These are phyloP conservation scores for Pachycephala philippinensis DNA, from an alignment of 2,113 vertebrate genomes.

Conservation along the genomic window DNA sequence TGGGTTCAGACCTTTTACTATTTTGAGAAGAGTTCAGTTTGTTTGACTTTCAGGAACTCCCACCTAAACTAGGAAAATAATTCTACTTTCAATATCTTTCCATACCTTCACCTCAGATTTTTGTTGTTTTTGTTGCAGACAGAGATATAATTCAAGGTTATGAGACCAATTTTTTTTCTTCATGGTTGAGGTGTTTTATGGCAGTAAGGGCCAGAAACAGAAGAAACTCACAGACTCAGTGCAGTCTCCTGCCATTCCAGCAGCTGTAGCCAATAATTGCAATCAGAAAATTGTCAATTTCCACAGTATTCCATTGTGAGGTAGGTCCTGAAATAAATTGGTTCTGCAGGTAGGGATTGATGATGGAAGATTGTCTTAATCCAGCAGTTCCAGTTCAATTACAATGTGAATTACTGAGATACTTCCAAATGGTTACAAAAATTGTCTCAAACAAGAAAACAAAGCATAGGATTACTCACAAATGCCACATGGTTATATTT, in stretches of 20 bases:
- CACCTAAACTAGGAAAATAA: background rate
- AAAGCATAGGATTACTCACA: background rate
- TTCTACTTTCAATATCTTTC: background rate
- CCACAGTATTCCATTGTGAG: background rate
- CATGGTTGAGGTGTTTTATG: background rate
- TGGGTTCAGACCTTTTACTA: background rate
- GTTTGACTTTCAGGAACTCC: background rate
- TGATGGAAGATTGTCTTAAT: slow-evolving; percentile 1
- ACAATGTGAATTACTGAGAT: background rate
- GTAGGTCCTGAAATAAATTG: background rate
- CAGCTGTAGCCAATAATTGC: background rate
- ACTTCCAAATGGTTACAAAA: background rate
- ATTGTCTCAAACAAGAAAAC: background rate
- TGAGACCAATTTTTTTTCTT: background rate
- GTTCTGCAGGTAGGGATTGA: background rate
- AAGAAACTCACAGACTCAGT: background rate
- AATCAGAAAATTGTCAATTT: background rate
- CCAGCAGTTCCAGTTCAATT: slow-evolving; percentile 3
- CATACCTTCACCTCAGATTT: background rate
- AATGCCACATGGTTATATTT: background rate
- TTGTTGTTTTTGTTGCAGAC: background rate
- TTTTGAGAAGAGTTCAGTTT: background rate
- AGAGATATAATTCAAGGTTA: background rate
- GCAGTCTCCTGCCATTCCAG: background rate
- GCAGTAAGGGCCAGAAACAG: background rate